Conservation (phyloP, 2,113 vertebrate genomes). For the Phasianus colchicus region DNA sequence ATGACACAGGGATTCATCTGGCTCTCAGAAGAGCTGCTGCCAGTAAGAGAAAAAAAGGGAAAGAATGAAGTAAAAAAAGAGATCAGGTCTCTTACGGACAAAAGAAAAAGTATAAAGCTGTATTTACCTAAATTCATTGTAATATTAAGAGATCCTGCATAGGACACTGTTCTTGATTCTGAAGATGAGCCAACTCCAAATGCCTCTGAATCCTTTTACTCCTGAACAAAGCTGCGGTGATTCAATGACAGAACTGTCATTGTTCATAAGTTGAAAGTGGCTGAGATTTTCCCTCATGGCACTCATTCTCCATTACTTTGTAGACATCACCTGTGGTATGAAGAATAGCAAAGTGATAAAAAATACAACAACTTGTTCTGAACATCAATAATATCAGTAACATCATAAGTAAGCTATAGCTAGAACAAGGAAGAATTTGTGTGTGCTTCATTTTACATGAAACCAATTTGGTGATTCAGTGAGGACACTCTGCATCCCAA, state of each 20-base stretch:
- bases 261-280: background rate
- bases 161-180: fast-evolving
- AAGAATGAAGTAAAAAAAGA: background rate
- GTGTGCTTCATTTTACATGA: background rate
- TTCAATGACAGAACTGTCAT: background rate
- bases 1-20: background rate
- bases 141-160: background rate
- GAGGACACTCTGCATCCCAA: fast-evolving
- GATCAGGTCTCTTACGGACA: background rate
- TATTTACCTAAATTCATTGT: background rate
- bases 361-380: background rate
- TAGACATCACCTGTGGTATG: background rate
- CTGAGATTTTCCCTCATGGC: background rate
- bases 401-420: background rate
- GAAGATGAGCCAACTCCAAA: background rate
- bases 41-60: background rate
- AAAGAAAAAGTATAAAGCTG: background rate
- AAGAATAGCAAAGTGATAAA: background rate
- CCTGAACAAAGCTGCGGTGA: background rate
- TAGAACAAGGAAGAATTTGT: background rate
- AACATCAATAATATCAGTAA: background rate
- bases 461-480: background rate
- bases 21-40: background rate
- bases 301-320: background rate
- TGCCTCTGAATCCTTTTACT: background rate